These are phyloP conservation scores for Macrotus californicus DNA, from an alignment of 2,113 vertebrate genomes.

Conservation along the genomic window DNA sequence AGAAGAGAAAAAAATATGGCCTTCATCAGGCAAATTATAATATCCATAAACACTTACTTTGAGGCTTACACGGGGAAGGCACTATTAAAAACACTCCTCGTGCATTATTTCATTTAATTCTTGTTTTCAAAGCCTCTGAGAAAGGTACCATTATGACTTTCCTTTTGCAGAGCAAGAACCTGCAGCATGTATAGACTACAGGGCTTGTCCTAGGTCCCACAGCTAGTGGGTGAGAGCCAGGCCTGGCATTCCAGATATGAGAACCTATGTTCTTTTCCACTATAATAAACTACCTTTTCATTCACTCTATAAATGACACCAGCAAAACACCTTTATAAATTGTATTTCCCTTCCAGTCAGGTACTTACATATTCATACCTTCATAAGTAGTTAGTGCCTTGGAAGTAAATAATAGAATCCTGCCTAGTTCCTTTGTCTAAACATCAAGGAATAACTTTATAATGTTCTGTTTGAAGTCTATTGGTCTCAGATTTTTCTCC, in stretches of 20 bases:
- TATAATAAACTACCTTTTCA: neutral
- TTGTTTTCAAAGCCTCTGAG: slow-evolving; percentile 8
- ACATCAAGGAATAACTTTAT: neutral
- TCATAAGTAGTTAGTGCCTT: neutral
- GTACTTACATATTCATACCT: neutral
- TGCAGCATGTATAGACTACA: neutral
- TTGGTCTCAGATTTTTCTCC: neutral
- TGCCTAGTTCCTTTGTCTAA: neutral
- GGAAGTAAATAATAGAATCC: neutral
- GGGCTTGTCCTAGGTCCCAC: neutral
- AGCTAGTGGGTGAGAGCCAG: neutral
- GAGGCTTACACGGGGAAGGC: neutral
- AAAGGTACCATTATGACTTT: neutral
- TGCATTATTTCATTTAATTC: neutral
- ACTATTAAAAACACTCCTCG: slow-evolving; percentile 9
- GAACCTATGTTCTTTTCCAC: neutral
- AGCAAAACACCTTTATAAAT: neutral
- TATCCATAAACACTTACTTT: neutral
- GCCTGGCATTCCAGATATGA: neutral
- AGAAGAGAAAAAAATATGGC: neutral
- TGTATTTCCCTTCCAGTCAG: neutral
- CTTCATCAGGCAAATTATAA: slow-evolving; percentile 1
- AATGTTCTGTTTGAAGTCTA: neutral
- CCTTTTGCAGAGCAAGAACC: neutral
- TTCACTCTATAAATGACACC: neutral